A percentile compares a stretch with the other conserved stretches of the same genome.
phyloP scores from a whole-genome alignment of 2,797 vertebrate species.

The Varecia variegata region DNA sequence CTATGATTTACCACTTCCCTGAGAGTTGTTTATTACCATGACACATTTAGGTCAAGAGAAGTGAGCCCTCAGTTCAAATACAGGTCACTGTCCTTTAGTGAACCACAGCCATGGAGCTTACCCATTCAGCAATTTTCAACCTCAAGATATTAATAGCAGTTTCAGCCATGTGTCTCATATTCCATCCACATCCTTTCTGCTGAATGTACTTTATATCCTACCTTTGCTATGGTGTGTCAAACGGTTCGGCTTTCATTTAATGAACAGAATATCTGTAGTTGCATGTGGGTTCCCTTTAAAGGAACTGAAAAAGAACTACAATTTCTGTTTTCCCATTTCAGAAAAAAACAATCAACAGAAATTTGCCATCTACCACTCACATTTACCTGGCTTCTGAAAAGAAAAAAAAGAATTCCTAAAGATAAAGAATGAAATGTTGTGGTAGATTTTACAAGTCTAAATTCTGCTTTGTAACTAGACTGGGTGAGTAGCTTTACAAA shows the following conservation, averaged over 20 bases:
- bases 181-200: conserved; percentile 45
- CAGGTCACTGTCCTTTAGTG: conserved; percentile 66
- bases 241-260: conserved; percentile 11
- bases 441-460: neutral
- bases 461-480: neutral
- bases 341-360: neutral
- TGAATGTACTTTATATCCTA: neutral
- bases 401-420: neutral
- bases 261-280: neutral
- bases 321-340: neutral
- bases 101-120: conserved; percentile 52
- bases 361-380: neutral
- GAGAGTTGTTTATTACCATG: conserved; percentile 66
- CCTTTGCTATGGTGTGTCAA: neutral
- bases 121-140: conserved; percentile 63
- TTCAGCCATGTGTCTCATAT: neutral
- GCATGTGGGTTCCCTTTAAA: neutral
- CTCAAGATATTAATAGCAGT: neutral
- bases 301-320: neutral
- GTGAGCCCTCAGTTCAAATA: conserved; percentile 69
- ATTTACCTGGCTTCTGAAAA: neutral
- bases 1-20: conserved; percentile 75
- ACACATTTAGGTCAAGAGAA: conserved; percentile 80
- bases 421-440: neutral
- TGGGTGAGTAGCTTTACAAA: conserved; percentile 5